Evolutionary conservation across 1,140 invertebrate species (phyloP).

Genomic region (Drosophila bifasciata): DNA sequence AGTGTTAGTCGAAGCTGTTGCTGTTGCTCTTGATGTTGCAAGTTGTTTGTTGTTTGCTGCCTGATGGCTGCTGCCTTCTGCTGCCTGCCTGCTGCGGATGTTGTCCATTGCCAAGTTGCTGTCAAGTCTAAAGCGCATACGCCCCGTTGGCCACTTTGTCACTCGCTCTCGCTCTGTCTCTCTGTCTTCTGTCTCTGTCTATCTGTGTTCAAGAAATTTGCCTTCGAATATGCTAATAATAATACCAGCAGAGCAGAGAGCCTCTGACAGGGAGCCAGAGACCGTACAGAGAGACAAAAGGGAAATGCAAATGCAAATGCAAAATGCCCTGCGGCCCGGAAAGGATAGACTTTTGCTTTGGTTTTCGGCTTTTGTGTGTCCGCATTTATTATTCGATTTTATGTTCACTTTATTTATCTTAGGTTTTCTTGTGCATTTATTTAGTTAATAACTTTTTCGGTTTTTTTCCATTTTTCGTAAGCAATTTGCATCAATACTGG

Average conservation of each 20-base stretch:
- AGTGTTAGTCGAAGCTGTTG: slow-evolving; percentile 21
- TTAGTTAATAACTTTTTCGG: slow-evolving; percentile 74
- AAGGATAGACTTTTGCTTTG: slow-evolving; percentile 66
- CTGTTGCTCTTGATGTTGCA: slow-evolving; percentile 17
- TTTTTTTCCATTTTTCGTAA: slow-evolving; percentile 56
- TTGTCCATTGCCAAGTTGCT: slow-evolving; percentile 56
- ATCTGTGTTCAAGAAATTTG: slow-evolving; percentile 11
- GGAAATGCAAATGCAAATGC: slow-evolving; percentile 19
- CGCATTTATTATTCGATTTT: slow-evolving; percentile 54
- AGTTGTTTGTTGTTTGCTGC: slow-evolving; percentile 13
- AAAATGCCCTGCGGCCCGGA: slow-evolving; percentile 43
- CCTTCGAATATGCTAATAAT: slow-evolving; percentile 55
- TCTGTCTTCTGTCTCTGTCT: slow-evolving; percentile 1
- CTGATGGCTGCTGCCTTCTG: too few relatives aligned
- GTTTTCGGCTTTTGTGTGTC: slow-evolving; percentile 65
- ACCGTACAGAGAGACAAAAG: slow-evolving; percentile 18
- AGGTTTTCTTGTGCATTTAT: slow-evolving; percentile 72
- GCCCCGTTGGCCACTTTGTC: slow-evolving; percentile 65
- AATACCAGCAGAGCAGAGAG: slow-evolving; percentile 1
- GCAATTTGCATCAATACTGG: slow-evolving; percentile 65
- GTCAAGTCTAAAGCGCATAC: slow-evolving; percentile 62
- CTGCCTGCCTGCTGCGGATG: slow-evolving; percentile 1
- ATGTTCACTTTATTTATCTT: slow-evolving; percentile 37
- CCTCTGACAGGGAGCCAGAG: background rate
- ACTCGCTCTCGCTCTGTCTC: slow-evolving; percentile 19